Evolutionary conservation across 30 jellyfish, hydroid and myxozoan genomes (phyloP).

Genomic region (Aurelia coerulea): DNA sequence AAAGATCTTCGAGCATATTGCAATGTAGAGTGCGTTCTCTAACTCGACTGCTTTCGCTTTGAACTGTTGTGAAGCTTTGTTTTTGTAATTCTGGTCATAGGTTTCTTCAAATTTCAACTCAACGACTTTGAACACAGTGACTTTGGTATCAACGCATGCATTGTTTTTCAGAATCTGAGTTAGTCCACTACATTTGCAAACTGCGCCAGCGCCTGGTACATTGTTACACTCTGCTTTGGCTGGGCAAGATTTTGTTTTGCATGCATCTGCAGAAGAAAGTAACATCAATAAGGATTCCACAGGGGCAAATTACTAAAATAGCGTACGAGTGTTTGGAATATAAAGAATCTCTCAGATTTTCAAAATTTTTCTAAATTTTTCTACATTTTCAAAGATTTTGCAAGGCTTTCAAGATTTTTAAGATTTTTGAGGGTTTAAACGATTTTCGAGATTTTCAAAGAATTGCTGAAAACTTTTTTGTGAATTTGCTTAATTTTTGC

Average conservation of each 20-base stretch:
- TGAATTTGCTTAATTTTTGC: too few relatives aligned
- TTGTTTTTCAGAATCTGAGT: conserved; percentile 13
- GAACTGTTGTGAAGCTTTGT: conserved; percentile 24
- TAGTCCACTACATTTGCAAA: conserved; percentile 6
- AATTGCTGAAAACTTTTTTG: too few relatives aligned
- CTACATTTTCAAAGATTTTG: too few relatives aligned
- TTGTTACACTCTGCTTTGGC: background rate
- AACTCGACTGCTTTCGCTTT: conserved; percentile 9
- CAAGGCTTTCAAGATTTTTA: too few relatives aligned
- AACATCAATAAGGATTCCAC: too few relatives aligned
- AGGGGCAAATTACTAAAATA: too few relatives aligned
- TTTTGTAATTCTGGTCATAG: conserved; percentile 18
- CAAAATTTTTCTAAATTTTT: too few relatives aligned
- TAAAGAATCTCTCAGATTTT: too few relatives aligned
- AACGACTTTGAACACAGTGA: conserved; percentile 18
- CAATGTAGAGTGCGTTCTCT: conserved; percentile 3
- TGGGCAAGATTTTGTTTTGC: conserved; percentile 13
- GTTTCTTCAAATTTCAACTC: conserved; percentile 17
- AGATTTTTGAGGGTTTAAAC: too few relatives aligned
- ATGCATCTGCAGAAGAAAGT: conserved; percentile 7
- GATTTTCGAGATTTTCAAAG: too few relatives aligned
- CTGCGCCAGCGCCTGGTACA: conserved; percentile 4
- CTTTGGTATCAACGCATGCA: conserved; percentile 1
- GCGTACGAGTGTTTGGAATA: too few relatives aligned
- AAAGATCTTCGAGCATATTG: background rate